phyloP scores from a whole-genome alignment of 92 coral and sea anemone species.

The Diadumene lineata region DNA sequence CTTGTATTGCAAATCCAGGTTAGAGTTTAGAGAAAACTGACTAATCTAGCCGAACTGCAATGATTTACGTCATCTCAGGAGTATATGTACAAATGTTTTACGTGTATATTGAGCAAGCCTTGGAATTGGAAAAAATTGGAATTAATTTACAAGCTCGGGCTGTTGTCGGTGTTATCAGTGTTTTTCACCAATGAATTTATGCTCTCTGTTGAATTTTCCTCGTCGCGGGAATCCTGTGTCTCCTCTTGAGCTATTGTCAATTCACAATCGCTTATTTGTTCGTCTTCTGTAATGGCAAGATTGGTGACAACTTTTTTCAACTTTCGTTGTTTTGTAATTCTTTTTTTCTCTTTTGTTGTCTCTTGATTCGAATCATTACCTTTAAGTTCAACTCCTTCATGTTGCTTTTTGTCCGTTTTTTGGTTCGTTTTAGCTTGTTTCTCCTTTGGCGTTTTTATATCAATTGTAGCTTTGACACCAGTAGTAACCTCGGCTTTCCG shows the following conservation, averaged over 20 bases:
- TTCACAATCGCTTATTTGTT: slow-evolving; percentile 1
- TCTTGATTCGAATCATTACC: too few species aligned
- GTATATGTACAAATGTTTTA: too few species aligned
- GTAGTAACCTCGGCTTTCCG: slow-evolving; percentile 61
- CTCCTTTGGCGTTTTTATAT: slow-evolving; percentile 13
- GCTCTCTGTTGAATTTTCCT: not conserved
- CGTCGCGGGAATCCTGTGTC: slow-evolving; percentile 10
- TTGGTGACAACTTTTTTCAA: not conserved
- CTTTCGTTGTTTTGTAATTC: not conserved
- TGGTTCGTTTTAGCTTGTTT: not conserved
- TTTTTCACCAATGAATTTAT: not conserved
- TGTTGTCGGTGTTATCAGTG: not conserved
- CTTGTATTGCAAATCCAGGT: too few species aligned
- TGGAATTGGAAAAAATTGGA: too few species aligned
- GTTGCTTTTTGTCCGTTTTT: not conserved
- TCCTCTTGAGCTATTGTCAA: slow-evolving; percentile 11
- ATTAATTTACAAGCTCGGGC: too few species aligned
- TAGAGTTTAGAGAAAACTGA: too few species aligned
- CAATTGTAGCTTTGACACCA: slow-evolving; percentile 59
- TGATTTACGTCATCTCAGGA: too few species aligned
- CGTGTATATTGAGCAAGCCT: too few species aligned
- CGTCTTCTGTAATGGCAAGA: not conserved
- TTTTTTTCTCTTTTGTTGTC: not conserved
- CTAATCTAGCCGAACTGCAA: too few species aligned
- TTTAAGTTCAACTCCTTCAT: not conserved